These are phyloP conservation scores for Epizoanthus scotinus DNA, from an alignment of 92 coral and sea anemone species.

Conservation along the genomic window DNA sequence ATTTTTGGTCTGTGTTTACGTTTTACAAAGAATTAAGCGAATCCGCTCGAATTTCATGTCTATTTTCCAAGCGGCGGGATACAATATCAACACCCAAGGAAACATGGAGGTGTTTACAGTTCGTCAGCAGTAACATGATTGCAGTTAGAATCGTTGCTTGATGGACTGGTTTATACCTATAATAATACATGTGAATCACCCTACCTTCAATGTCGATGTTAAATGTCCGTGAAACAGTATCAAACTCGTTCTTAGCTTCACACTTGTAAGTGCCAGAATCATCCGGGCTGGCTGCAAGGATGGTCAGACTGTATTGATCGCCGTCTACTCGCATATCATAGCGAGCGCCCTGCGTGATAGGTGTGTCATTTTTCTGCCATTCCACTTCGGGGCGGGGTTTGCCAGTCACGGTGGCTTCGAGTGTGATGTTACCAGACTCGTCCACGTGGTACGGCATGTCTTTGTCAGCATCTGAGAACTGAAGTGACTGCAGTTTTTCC, in stretches of 20 bases:
- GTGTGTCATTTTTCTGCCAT: conserved; percentile 86
- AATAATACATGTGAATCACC: conserved; percentile 10
- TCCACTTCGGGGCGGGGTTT: conserved; percentile 87
- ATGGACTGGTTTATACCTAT: not conserved
- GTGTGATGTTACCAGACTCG: conserved; percentile 83
- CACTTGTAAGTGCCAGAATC: conserved; percentile 95
- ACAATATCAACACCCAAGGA: conserved; percentile 26
- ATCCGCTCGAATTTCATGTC: conserved; percentile 12
- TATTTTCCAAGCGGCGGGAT: not conserved
- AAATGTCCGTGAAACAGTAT: conserved; percentile 81
- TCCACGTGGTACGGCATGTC: conserved; percentile 64
- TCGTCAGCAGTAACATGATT: conserved; percentile 33
- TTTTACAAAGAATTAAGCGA: not conserved
- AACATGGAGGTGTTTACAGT: conserved; percentile 21
- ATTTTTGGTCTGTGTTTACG: not conserved
- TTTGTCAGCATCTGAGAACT: conserved; percentile 78
- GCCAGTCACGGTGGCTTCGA: conserved; percentile 85
- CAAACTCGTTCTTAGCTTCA: conserved; percentile 81
- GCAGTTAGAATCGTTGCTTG: conserved; percentile 10
- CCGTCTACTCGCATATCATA: conserved; percentile 58
- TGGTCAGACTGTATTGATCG: conserved; percentile 74
- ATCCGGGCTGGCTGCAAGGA: conserved; percentile 75
- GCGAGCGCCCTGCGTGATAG: conserved; percentile 62
- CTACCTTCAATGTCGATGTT: conserved; percentile 89
- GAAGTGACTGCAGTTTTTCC: conserved; percentile 67